A percentile compares a stretch with the other conserved stretches of the same genome.
phyloP scores from a whole-genome alignment of 1,140 invertebrate genomes.

The Drosophila quadrilineata region DNA sequence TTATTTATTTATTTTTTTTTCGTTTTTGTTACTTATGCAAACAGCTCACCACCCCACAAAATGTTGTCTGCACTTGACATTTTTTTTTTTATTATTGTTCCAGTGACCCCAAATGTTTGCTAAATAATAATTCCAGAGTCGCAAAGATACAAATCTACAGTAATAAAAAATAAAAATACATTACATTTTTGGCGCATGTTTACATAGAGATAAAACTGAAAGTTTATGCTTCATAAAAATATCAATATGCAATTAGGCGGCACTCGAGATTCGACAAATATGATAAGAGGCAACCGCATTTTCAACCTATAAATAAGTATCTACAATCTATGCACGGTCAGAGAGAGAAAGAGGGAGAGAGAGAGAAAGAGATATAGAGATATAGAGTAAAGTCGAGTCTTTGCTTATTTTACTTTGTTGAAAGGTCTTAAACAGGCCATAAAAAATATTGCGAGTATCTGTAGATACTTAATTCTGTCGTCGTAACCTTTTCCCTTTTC shows the following conservation, averaged over 20 bases:
- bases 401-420: background rate
- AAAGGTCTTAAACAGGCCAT: slow-evolving; percentile 1
- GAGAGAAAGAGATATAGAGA: no score
- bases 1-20: slow-evolving; percentile 1
- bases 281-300: slow-evolving; percentile 11
- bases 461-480: background rate
- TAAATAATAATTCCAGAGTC: slow-evolving; percentile 22
- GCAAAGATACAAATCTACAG: slow-evolving; percentile 5
- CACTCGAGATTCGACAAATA: slow-evolving; percentile 10
- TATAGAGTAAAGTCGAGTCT: no score
- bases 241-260: slow-evolving; percentile 5
- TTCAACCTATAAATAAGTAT: background rate
- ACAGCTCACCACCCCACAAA: background rate
- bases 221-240: background rate
- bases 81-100: slow-evolving; percentile 3
- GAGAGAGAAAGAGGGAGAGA: no score
- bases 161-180: slow-evolving; percentile 6
- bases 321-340: no score
- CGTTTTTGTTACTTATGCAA: background rate
- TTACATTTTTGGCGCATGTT: slow-evolving; percentile 8
- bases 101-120: slow-evolving; percentile 19
- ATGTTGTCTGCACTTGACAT: slow-evolving; percentile 18
- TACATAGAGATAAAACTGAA: slow-evolving; percentile 14
- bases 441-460: slow-evolving; percentile 4
- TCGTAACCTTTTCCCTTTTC: slow-evolving; percentile 6